A percentile compares a stretch with the other conserved stretches of the same genome.
Evolutionary conservation across 2,113 vertebrate genomes (phyloP).

Genomic region (Dendropsophus ebraccatus): DNA sequence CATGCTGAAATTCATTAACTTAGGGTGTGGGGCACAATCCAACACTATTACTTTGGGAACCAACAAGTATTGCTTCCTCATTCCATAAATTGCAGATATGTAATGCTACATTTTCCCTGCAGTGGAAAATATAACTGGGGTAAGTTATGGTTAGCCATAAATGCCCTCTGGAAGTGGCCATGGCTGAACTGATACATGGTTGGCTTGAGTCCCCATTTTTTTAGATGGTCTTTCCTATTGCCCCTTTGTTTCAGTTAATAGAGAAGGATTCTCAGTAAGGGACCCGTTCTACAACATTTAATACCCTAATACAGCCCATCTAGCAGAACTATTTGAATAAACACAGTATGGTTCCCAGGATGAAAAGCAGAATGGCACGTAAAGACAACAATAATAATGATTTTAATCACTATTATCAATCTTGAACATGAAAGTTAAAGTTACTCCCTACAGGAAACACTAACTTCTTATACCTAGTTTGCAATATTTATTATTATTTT

Average conservation of each 20-base stretch:
- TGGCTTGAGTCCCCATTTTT: too few relatives aligned
- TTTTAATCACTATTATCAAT: neutral
- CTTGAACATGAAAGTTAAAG: neutral
- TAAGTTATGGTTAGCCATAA: too few relatives aligned
- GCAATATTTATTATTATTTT: slow-evolving; percentile 43
- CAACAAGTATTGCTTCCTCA: too few relatives aligned
- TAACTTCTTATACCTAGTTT: slow-evolving; percentile 34
- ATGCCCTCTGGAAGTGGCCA: too few relatives aligned
- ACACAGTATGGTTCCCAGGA: neutral
- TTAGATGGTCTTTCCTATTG: neutral
- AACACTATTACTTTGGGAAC: too few relatives aligned
- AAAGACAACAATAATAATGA: neutral
- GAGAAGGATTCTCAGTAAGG: neutral
- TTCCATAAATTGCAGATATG: too few relatives aligned
- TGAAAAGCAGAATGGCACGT: neutral
- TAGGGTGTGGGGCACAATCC: too few relatives aligned
- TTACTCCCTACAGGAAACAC: neutral
- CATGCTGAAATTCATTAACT: too few relatives aligned
- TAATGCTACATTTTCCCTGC: too few relatives aligned
- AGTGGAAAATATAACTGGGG: too few relatives aligned
- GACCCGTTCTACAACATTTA: neutral
- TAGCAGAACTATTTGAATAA: neutral
- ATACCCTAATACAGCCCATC: neutral
- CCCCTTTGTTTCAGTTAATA: neutral
- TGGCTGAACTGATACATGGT: too few relatives aligned